These are phyloP conservation scores for Tenthredo livida DNA, from an alignment of 2,888 invertebrate genomes.

Conservation along the genomic window DNA sequence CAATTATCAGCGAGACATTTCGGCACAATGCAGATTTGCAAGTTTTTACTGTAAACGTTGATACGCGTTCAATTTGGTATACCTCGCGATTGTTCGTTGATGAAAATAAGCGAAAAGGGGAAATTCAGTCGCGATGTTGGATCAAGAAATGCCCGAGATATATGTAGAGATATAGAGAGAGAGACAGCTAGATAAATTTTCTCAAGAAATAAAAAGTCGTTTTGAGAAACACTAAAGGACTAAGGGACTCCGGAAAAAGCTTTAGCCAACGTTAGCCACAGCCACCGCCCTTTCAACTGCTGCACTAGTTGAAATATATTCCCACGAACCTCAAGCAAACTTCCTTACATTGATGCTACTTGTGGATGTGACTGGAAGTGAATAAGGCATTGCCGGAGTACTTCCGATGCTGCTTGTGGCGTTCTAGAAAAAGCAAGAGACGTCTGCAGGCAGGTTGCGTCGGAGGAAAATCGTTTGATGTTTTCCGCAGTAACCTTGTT, in stretches of 20 bases:
- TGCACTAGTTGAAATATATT: conserved; percentile 36
- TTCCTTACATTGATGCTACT: conserved; percentile 16
- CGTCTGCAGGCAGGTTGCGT: conserved; percentile 9
- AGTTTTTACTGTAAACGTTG: not conserved
- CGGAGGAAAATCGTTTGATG: conserved; percentile 40
- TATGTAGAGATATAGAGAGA: not conserved
- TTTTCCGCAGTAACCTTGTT: conserved; percentile 1
- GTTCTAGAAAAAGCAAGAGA: conserved; percentile 19
- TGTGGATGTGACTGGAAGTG: conserved; percentile 41
- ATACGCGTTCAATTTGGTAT: not conserved
- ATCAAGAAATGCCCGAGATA: not conserved
- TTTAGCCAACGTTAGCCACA: conserved; percentile 15
- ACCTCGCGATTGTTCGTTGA: not conserved
- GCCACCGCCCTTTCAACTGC: not conserved
- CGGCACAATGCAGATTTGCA: not conserved
- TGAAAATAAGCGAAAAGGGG: not conserved
- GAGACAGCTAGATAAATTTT: conserved; percentile 12
- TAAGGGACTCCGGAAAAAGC: conserved; percentile 3
- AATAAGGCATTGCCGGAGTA: conserved; percentile 43
- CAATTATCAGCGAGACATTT: not conserved
- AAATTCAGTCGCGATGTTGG: conserved; percentile 4
- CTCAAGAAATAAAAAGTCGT: not conserved
- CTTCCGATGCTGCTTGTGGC: conserved; percentile 39
- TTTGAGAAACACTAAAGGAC: conserved; percentile 16
- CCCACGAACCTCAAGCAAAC: not conserved